Evolutionary conservation across 1,140 invertebrate genomes (phyloP), one percentile per base, ranked within the genome.

Genomic region (Lepeophtheirus salmonis): DNA sequence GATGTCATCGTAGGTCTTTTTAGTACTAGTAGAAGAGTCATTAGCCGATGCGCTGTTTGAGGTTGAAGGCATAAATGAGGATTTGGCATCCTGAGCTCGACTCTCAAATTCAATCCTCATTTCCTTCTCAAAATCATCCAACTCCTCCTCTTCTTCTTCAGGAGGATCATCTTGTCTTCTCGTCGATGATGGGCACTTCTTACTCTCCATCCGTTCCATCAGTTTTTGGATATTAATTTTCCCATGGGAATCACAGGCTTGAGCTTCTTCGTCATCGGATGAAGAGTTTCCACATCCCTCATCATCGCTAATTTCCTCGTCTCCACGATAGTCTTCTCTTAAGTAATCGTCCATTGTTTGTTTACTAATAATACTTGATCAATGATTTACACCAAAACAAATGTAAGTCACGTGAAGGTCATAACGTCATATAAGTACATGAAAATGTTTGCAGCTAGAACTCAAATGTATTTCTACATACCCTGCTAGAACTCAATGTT

Each of bases 1-100:
- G 22, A 73, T 66, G 53, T 71, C 69, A 66, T 74, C 71, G 63
- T 75, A 74, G 53, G 65, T 66, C 24, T 66, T 61, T 1, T 24
- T 50, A 14, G 56, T 18, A 14, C 30, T 50, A 14, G 25, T 10
- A 12, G n/a, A 13, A 30, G 18, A 48, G 4, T 20, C 48, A 17
- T n/a, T 17, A 16, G 13, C 17, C 24, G 30, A 30, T 24, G 22
- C 22, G 2, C 3, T 14, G 14, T 16, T 30, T 21, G 2, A n/a
- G 26, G 52, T 2, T 23, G 50, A 16, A 20, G 56, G 2, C 3
- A 24, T 14, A 59, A 20, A 26, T 50, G 30, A 10, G 60, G 16
- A n/a, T 17, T 26, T n/a, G 49, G 48, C 14, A 14, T 16, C 21
- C 21, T 20, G 53, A 61, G 49, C 4, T 58, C 55, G 1, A 18